Conservation (phyloP, 2,888 invertebrate species). For the Agonum fuliginosum region DNA sequence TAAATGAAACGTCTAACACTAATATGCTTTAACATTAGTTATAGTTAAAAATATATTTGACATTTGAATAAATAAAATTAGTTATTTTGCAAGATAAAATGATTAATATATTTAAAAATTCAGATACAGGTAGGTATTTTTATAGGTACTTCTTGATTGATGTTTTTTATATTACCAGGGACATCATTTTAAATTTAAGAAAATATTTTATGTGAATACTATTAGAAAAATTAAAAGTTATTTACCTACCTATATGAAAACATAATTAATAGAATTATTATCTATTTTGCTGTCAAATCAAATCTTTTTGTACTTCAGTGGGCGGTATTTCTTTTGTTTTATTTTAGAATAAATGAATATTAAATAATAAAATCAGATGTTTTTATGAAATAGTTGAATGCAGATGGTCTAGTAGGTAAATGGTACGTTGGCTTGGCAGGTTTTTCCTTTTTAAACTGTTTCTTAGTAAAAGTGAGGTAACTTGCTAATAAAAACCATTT, state of each 20-base stretch:
- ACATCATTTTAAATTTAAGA: too few relatives aligned
- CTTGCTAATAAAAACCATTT: too few relatives aligned
- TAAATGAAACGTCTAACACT: background rate
- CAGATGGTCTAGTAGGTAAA: slow-evolving; percentile 2
- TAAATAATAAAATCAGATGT: background rate
- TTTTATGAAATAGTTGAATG: background rate
- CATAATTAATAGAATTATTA: too few relatives aligned
- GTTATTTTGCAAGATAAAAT: slow-evolving; percentile 19
- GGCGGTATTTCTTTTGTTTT: slow-evolving; percentile 2
- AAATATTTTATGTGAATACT: too few relatives aligned
- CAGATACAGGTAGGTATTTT: background rate
- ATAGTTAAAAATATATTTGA: slow-evolving; percentile 2
- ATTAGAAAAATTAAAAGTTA: too few relatives aligned
- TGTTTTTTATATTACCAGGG: slow-evolving; percentile 6
- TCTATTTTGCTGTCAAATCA: too few relatives aligned
- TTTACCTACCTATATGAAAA: too few relatives aligned
- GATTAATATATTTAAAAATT: slow-evolving; percentile 15
- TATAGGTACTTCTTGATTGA: background rate
- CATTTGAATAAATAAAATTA: background rate
- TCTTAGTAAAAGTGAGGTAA: background rate
- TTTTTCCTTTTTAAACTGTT: background rate
- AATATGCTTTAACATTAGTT: background rate
- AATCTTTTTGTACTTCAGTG: background rate
- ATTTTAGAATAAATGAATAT: slow-evolving; percentile 16
- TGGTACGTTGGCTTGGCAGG: background rate